Base-by-base conservation (phyloP, 1,140 invertebrate genomes). In the Sesamia nonagrioides region DNA sequence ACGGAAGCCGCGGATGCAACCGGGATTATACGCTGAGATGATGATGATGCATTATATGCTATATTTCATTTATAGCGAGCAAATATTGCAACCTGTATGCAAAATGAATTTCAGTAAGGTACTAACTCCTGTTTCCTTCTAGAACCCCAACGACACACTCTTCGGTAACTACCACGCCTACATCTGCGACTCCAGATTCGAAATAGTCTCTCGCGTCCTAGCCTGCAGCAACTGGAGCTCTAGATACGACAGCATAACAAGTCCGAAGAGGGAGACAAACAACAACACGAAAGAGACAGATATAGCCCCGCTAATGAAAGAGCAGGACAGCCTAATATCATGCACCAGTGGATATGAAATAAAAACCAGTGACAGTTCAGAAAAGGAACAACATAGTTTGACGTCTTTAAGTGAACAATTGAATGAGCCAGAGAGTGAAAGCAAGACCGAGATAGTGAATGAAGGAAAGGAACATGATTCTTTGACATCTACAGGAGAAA, bases 81-180 rank as follows among this genome's bases (percentile, higher is more conserved):
- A n/a, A n/a, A n/a, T n/a, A n/a, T n/a, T n/a, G n/a, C n/a, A n/a
- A n/a, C n/a, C n/a, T n/a, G n/a, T n/a, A n/a, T n/a, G n/a, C n/a
- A n/a, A n/a, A n/a, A n/a, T n/a, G n/a, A n/a, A n/a, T n/a, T n/a
- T n/a, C n/a, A n/a, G n/a, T n/a, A n/a, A n/a, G n/a, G n/a, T n/a
- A n/a, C n/a, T n/a, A n/a, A n/a, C n/a, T n/a, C n/a, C n/a, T n/a
- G n/a, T n/a, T 37, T 7, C 7, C 15, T 91, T 95, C 58, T 82
- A 95, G 89, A 94, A 95, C 69, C 89, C 94, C 66, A 95, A 95
- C 87, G 95, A 95, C 80, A 93, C 94, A 79, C 88, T 98, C 68
- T 97, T 97, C 87, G 97, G 97, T 18, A 98, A 98, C 94, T 97
- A 97, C 89, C 97, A 97, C 89, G 97, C 97, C 7, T 98, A 98